Evolutionary conservation across 92 coral and sea anemone genomes (phyloP).

Genomic region (Meandrina meandrites): DNA sequence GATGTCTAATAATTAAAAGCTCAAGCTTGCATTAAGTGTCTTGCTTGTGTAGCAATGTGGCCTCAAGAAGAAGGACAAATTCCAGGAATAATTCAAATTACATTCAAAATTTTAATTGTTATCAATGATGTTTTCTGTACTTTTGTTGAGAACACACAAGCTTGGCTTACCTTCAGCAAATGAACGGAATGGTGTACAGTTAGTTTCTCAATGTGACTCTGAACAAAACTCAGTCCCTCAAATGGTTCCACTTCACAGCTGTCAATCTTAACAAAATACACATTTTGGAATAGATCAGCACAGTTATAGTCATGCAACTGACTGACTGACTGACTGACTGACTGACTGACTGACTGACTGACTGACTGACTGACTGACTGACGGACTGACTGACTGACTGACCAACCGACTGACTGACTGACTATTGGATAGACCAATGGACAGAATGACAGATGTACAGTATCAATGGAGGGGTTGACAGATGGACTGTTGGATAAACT

Average conservation of each 20-base stretch:
- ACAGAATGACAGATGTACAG: background rate
- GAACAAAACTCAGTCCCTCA: slow-evolving; percentile 71
- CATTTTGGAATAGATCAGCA: background rate
- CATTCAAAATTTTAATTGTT: no score
- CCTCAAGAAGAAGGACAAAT: no score
- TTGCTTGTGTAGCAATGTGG: no score
- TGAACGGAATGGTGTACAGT: slow-evolving; percentile 79
- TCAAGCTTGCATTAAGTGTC: no score
- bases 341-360: background rate
- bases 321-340: background rate
- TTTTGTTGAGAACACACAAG: background rate
- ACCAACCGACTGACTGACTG: background rate
- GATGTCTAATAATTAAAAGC: no score
- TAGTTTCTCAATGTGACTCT: slow-evolving; percentile 65
- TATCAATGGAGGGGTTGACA: no score
- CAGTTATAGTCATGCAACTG: background rate
- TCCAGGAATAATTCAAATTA: no score
- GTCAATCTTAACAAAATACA: slow-evolving; percentile 51
- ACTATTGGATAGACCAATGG: background rate
- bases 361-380: background rate
- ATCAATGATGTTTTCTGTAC: background rate
- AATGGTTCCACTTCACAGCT: slow-evolving; percentile 90
- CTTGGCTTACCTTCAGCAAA: slow-evolving; percentile 76
- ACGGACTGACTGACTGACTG: background rate
- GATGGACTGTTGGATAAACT: no score